Evolutionary conservation across 2,888 invertebrate species (phyloP).

Genomic region (Glomeris marginata): DNA sequence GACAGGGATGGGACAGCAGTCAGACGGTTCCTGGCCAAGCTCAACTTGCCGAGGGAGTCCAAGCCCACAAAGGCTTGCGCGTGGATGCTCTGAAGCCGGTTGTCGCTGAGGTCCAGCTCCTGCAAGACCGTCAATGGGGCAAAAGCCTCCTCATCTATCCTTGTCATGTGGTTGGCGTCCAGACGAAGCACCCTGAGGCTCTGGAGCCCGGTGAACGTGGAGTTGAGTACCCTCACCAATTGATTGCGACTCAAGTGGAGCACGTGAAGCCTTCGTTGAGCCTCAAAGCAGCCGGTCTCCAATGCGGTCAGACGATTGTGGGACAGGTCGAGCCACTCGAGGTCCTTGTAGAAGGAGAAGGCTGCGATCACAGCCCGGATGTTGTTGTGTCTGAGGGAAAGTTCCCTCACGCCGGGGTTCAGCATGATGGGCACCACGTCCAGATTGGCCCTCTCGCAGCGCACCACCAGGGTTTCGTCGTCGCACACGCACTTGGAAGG

Average conservation of each 20-base stretch:
- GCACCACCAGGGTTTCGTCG: constrained; percentile 60
- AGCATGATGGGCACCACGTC: constrained; percentile 77
- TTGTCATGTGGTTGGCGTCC: constrained; percentile 18
- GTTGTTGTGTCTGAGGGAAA: constrained; percentile 69
- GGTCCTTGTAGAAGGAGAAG: constrained; percentile 60
- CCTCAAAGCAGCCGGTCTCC: constrained; percentile 66
- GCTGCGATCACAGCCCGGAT: constrained; percentile 63
- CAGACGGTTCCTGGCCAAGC: constrained; percentile 68
- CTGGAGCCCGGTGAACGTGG: constrained; percentile 62
- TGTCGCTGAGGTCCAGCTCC: constrained; percentile 58
- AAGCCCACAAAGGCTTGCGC: constrained; percentile 53
- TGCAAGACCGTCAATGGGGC: constrained; percentile 43
- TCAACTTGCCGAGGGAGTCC: constrained; percentile 50
- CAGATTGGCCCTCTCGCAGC: constrained; percentile 56
- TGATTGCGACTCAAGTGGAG: constrained; percentile 52
- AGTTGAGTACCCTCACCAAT: constrained; percentile 51
- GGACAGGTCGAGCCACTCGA: constrained; percentile 65
- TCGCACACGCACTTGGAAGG: constrained; percentile 67
- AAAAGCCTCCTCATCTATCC: constrained; percentile 20
- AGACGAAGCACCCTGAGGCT: constrained; percentile 47
- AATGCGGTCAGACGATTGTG: constrained; percentile 63
- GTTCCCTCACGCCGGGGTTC: constrained; percentile 47
- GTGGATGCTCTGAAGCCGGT: constrained; percentile 56
- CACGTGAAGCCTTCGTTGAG: constrained; percentile 34
- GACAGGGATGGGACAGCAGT: constrained; percentile 58